Evolutionary conservation across 1,140 invertebrate species (phyloP), one percentile per base, ranked within the genome.

Genomic region (honey bee (Apis mellifera)): DNA sequence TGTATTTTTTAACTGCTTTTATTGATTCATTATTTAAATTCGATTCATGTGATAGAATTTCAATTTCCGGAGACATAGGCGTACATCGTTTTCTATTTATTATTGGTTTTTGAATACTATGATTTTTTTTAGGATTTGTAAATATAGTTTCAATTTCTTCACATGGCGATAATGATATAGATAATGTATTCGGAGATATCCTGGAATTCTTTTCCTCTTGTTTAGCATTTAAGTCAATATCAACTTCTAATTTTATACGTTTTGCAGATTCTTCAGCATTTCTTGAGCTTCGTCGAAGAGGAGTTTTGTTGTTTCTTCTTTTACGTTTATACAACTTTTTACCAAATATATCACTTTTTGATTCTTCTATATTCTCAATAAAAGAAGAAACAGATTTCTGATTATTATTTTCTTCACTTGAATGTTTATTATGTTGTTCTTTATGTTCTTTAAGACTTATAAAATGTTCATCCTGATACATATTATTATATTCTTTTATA

Each of bases 241-340:
- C 79, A n/a, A 3, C 11, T 21, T 87, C 85, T 8, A 74, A 1
- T 42, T 72, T 82, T 54, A 57, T n/a, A 13, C 50, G 21, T 57
- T 81, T 87, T 2, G 23, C 9, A 3, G n/a, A 66, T 1, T 89
- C 89, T 17, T 85, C 82, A 2, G 48, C 81, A 9, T 86, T 72
- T n/a, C 84, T 88, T 0, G 83, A 81, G 62, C 82, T 86, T 54
- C 88, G 79, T 1, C 86, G 81, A 13, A 74, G 1, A 12, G 83
- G 65, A 13, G 42, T 13, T 1, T 23, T 83, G 15, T 15, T 73
- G 9, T 17, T 75, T 52, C 32, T 52, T 42, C 70, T 89, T 8
- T 57, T 64, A 32, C 81, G 84, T 21, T 79, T 82, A 2, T 17
- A 9, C 57, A 15, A 26, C 59, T 71, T 83, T 17, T 78, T 89